These are phyloP conservation scores for Conchocele bisecta DNA, from an alignment of 2,888 invertebrate species.

Conservation along the genomic window DNA sequence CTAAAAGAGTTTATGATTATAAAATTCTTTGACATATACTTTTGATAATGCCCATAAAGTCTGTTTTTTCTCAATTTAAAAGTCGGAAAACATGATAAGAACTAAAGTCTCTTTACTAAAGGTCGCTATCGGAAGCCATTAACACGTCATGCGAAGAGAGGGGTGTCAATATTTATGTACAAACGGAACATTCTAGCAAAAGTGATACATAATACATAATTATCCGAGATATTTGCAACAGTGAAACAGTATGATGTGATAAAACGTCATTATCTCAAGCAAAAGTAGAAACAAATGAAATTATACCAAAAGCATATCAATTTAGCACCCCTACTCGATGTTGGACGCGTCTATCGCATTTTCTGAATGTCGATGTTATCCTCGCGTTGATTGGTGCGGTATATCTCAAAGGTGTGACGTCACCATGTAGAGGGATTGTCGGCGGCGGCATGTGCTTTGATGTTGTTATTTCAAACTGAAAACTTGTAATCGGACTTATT, in stretches of 20 bases:
- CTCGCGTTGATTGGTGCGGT: conserved; percentile 79
- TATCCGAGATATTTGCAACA: background rate
- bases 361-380: conserved; percentile 78
- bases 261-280: background rate
- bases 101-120: conserved; percentile 70
- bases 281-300: background rate
- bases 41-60: conserved; percentile 4
- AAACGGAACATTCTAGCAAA: background rate
- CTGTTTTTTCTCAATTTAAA: conserved; percentile 27
- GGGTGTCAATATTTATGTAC: background rate
- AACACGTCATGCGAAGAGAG: conserved; percentile 32
- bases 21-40: conserved; percentile 40
- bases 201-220: background rate
- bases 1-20: no score
- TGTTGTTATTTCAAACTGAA: conserved; percentile 77
- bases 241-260: background rate
- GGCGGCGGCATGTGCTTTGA: conserved; percentile 80
- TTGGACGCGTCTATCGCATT: conserved; percentile 70
- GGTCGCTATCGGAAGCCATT: conserved; percentile 70
- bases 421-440: conserved; percentile 76
- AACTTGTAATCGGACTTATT: no score
- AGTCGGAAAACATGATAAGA: conserved; percentile 64
- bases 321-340: background rate
- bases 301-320: background rate
- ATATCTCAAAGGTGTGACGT: conserved; percentile 78